A percentile compares a stretch with the other conserved stretches of the same genome.
Conservation (phyloP, 2,797 vertebrate species). For the Amazona ochrocephala region DNA sequence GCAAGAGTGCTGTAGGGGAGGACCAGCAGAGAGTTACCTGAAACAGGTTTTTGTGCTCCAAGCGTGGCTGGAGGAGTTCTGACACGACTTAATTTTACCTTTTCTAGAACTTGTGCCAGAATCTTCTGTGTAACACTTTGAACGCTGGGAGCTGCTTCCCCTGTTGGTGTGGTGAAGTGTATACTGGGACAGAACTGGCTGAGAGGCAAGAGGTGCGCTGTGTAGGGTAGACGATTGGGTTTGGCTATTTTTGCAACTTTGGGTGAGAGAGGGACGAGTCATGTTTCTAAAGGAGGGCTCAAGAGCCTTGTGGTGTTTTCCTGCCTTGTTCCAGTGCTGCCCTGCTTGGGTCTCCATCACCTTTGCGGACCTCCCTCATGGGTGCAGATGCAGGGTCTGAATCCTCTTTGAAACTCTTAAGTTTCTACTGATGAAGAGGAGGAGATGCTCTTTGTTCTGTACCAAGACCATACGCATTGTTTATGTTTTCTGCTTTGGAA, state of each 20-base stretch:
- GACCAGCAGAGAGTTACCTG: rapidly evolving
- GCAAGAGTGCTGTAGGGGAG: not conserved
- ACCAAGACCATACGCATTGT: rapidly evolving
- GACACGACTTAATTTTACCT: not conserved
- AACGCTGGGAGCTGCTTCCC: rapidly evolving
- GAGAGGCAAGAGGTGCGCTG: rapidly evolving
- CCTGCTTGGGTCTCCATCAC: rapidly evolving
- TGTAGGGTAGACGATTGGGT: not conserved
- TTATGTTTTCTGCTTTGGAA: not conserved
- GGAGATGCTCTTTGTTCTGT: not conserved
- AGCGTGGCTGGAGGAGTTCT: not conserved
- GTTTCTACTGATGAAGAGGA: not conserved
- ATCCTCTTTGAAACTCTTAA: not conserved
- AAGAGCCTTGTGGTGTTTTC: not conserved
- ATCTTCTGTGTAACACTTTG: rapidly evolving
- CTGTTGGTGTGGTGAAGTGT: not conserved
- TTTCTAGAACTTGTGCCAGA: not conserved
- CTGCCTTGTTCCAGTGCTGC: not conserved
- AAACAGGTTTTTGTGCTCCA: not conserved
- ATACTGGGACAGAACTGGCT: not conserved
- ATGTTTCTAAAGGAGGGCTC: not conserved
- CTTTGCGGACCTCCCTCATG: rapidly evolving
- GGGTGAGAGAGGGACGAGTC: not conserved
- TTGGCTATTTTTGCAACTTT: not conserved
- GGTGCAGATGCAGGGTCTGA: not conserved